Evolutionary conservation across 2,113 vertebrate species (phyloP), one percentile per base, ranked within the genome.

Genomic region (Melanotaenia duboulayi): DNA sequence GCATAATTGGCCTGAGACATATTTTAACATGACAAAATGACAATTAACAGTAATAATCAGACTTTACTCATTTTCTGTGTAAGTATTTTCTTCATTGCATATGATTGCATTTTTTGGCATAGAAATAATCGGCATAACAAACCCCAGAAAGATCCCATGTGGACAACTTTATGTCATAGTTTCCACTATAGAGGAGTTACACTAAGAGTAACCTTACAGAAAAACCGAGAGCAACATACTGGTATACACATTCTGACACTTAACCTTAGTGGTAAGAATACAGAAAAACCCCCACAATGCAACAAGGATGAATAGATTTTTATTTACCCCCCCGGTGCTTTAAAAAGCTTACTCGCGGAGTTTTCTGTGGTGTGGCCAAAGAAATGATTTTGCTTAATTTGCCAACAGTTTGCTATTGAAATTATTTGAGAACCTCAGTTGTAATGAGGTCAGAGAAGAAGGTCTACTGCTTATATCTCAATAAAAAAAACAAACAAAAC

Each of bases 1-100:
- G 8, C 17, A 4, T 22, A 0, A 57, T 25, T 11, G 58, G 49
- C 19, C 23, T 16, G 5, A 48, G 25, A 50, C 46, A 76, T 11
- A 56, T 40, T 79, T 48, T 67, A 59, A 62, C 52, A 40, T 32
- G 17, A 65, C 32, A 56, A 25, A 56, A 20, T 50, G 32, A 51
- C 35, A 69, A 37, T 61, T 51, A n/a, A 61, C 40, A 62, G 7
- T 24, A n/a, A 39, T 32, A 40, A 32, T 61, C 71, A 44, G 48
- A 57, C 35, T 39, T 60, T 28, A 28, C 28, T 28, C 3, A 6
- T 28, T 28, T 28, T 28, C 35, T 23, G 25, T 11, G 28, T 37
- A 46, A 23, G 3, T 62, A 28, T 73, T 75, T 10, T 52, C 16
- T 65, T 60, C 11, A 25, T 55, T 49, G 8, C 35, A 78, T 35